A percentile compares a stretch with the other conserved stretches of the same genome.
Evolutionary conservation across 2,888 invertebrate species (phyloP).

Genomic region (Hemithea aestivaria): DNA sequence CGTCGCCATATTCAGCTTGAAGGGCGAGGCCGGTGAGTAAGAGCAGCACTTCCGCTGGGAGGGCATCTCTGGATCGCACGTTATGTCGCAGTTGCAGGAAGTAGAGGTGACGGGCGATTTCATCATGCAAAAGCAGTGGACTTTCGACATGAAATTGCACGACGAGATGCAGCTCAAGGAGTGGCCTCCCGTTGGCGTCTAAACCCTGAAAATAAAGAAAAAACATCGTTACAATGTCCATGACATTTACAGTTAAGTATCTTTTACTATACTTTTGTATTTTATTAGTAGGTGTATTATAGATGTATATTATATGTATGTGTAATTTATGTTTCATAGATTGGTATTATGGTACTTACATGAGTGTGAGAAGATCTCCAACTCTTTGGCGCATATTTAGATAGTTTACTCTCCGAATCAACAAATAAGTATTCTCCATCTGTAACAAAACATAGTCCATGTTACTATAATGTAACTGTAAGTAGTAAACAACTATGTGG

Average conservation of each 20-base stretch:
- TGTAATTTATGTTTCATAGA: neutral
- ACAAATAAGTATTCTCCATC: constrained; percentile 98
- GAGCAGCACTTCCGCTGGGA: constrained; percentile 83
- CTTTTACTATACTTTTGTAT: too few relatives aligned
- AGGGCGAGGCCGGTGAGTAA: constrained; percentile 92
- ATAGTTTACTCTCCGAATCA: constrained; percentile 95
- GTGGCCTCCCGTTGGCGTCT: constrained; percentile 93
- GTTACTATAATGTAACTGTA: constrained; percentile 8
- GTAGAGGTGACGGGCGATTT: constrained; percentile 94
- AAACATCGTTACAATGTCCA: constrained; percentile 2
- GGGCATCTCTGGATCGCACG: constrained; percentile 82
- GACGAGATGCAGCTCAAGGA: constrained; percentile 92
- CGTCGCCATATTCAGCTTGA: constrained; percentile 95
- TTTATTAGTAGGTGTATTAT: too few relatives aligned
- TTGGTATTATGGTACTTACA: constrained; percentile 77
- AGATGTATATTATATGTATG: too few relatives aligned
- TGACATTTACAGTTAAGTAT: neutral
- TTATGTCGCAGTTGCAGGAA: constrained; percentile 97
- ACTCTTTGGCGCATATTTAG: constrained; percentile 97
- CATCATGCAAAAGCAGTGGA: constrained; percentile 93
- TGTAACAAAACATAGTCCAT: constrained; percentile 72
- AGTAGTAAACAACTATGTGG: too few relatives aligned
- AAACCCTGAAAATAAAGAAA: constrained; percentile 81
- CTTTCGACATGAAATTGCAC: constrained; percentile 97
- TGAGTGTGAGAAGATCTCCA: constrained; percentile 97